Percentiles rank a stretch among this genome's conserved stretches.
These are phyloP conservation scores for Cebus imitator DNA, from an alignment of 2,113 vertebrate genomes.

Conservation along the genomic window DNA sequence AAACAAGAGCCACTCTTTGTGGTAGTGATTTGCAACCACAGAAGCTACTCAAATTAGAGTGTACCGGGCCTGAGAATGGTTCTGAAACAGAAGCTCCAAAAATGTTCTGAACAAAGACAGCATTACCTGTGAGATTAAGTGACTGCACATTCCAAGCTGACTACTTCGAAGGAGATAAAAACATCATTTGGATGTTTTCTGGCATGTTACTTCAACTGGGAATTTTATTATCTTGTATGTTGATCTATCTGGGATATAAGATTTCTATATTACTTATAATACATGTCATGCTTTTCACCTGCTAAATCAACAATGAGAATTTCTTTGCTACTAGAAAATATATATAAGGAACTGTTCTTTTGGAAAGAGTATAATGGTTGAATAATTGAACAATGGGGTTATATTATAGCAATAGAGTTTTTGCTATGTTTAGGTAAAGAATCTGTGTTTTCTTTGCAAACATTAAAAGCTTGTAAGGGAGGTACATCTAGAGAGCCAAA, in stretches of 20 bases:
- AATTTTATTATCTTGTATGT: slow-evolving; percentile 13
- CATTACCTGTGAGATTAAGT: background rate
- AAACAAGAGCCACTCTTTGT: background rate
- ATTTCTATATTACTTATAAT: slow-evolving; percentile 38
- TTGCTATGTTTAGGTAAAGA: background rate
- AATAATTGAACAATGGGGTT: background rate
- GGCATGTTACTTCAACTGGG: background rate
- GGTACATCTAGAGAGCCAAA: background rate
- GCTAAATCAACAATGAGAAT: background rate
- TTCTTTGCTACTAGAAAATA: slow-evolving; percentile 10
- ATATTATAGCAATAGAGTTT: background rate
- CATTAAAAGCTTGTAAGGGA: background rate
- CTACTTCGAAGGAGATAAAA: background rate
- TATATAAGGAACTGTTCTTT: background rate
- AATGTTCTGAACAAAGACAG: background rate
- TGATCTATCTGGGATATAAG: background rate
- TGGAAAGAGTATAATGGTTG: background rate
- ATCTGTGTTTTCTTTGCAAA: slow-evolving; percentile 20
- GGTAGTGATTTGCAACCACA: background rate
- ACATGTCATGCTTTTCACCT: slow-evolving; percentile 36
- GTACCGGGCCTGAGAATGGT: background rate
- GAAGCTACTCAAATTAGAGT: background rate
- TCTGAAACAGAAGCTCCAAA: background rate
- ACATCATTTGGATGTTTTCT: background rate
- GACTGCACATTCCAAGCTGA: background rate